Evolutionary conservation across 2,888 invertebrate genomes (phyloP), one percentile per base, ranked within the genome.

Genomic region (Hipparchia sbordonii): DNA sequence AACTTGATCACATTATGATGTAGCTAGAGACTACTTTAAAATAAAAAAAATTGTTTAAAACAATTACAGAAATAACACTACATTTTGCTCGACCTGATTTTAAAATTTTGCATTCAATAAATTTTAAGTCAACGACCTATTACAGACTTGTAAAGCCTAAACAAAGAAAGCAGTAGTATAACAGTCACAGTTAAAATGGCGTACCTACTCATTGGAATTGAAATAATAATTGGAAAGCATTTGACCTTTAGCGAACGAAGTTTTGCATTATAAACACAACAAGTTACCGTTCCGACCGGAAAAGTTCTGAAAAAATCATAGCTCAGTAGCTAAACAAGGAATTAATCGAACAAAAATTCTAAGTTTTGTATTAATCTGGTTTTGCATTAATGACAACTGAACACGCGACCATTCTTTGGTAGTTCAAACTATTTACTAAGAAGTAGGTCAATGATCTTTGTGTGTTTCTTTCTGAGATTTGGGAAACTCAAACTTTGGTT

Each of bases 391-490:
- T 75, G 72, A 71, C 66, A 46, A 67, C 23, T 23, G 12, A 65
- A 46, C 78, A 78, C 76, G 78, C 78, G 68, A 78, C 33, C 54
- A 60, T 74, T 74, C 59, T 60, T 46, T 13, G 13, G 10, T 52
- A 23, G 33, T 52, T 71, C 70, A 59, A 71, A 73, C 72, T 76
- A 74, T 75, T 72, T 69, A 73, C 65, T 59, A 72, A 65, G 68
- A 78, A 76, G 46, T 78, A 57, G 78, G 78, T 77, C 77, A 75
- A 72, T 66, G 76, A 69, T 74, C 76, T 71, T 63, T 74, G 39
- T 61, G 66, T 67, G 61, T 70, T 67, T 71, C 57, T 75, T 67
- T 71, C 54, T 66, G 39, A 60, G 65, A 61, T 52, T 57, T 52
- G 23, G 6, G 23, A 62, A 65, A 61, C 57, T 45, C 39, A 63